phyloP scores from a whole-genome alignment of 2,888 invertebrate species.

The Scelioninae gen. 2 region DNA sequence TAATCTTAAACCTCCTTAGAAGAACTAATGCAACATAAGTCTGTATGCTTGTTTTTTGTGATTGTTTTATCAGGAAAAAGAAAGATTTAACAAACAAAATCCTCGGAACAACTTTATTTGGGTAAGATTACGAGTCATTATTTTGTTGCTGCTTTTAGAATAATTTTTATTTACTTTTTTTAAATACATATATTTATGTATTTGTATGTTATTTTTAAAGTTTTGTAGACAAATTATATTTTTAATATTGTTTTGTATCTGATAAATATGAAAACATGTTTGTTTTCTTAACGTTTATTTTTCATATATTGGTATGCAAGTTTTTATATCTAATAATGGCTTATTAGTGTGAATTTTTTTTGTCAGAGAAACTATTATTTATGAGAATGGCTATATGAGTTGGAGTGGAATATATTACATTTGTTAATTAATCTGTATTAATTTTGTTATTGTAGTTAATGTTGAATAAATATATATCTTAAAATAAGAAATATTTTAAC shows the following conservation, averaged over 20 bases:
- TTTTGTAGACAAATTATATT: slow-evolving; percentile 1
- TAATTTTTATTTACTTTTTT: slow-evolving; percentile 15
- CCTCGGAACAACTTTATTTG: slow-evolving; percentile 71
- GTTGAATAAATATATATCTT: too few relatives aligned
- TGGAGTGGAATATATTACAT: too few relatives aligned
- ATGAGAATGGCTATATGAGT: too few relatives aligned
- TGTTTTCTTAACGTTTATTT: too few relatives aligned
- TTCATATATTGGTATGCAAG: not conserved
- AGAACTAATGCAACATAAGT: slow-evolving; percentile 40
- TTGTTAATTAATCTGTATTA: too few relatives aligned
- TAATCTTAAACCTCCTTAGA: slow-evolving; percentile 31
- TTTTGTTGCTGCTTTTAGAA: slow-evolving; percentile 65
- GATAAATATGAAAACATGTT: too few relatives aligned
- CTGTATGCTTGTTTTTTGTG: slow-evolving; percentile 67
- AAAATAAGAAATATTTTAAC: too few relatives aligned
- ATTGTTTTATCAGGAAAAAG: slow-evolving; percentile 74
- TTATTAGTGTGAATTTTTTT: too few relatives aligned
- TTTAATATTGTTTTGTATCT: not conserved
- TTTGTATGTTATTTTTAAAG: not conserved
- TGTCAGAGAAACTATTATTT: too few relatives aligned
- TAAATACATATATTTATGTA: not conserved
- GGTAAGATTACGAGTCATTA: slow-evolving; percentile 70
- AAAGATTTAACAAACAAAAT: slow-evolving; percentile 74
- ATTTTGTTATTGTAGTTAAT: too few relatives aligned
- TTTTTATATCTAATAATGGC: too few relatives aligned